A percentile compares a stretch with the other conserved stretches of the same genome.
Evolutionary conservation across 2,797 vertebrate species (phyloP).

Genomic region (Neoniphon sammara): DNA sequence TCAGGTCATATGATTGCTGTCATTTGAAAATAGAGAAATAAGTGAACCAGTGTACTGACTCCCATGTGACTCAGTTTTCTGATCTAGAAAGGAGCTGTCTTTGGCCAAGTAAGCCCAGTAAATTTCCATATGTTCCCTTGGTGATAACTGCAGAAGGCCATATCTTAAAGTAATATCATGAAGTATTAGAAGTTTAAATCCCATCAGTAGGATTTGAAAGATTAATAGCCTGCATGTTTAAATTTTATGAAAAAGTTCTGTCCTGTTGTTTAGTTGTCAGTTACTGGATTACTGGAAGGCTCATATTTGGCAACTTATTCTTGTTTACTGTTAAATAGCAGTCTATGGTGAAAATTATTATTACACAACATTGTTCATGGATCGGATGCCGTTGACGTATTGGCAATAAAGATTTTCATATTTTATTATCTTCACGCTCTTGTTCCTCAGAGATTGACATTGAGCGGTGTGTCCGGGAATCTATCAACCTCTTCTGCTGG

Average conservation of each 20-base stretch:
- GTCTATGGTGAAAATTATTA: neutral
- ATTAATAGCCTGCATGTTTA: no score
- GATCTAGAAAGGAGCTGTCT: neutral
- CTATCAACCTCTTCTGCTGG: conserved; percentile 96
- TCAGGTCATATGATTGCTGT: no score
- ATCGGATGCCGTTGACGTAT: neutral
- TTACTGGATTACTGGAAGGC: neutral
- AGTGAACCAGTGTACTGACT: neutral
- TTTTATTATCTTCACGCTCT: neutral
- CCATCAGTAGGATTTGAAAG: no score
- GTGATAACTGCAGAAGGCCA: neutral
- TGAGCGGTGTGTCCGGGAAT: conserved; percentile 96
- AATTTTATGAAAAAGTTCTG: neutral
- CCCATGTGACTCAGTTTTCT: neutral
- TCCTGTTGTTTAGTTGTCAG: neutral
- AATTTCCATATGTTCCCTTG: neutral
- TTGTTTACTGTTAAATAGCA: neutral
- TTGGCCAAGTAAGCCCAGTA: neutral
- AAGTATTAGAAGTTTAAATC: neutral
- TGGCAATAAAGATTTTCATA: neutral
- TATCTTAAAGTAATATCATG: neutral
- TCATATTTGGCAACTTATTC: neutral
- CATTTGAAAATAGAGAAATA: neutral
- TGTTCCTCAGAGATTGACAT: conserved; percentile 93
- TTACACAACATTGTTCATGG: neutral